Evolutionary conservation across 2,888 invertebrate genomes (phyloP), one percentile per base, ranked within the genome.

Genomic region (Arctia plantaginis): DNA sequence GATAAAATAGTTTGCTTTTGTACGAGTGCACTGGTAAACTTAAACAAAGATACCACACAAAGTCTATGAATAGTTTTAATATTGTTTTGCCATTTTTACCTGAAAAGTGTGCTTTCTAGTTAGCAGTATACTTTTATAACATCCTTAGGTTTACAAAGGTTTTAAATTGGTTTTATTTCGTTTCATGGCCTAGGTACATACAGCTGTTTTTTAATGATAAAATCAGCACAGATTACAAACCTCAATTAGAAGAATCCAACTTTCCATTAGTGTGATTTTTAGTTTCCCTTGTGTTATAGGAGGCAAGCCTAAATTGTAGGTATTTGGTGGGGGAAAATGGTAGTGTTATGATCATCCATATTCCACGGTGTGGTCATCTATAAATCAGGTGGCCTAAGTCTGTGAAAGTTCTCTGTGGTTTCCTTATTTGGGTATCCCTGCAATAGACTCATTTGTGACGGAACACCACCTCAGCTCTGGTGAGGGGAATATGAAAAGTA

Each of bases 1-100:
- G 77, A 80, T 78, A 76, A n/a, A n/a, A 71, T 72, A 67, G 41
- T 47, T 66, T 13, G 59, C 74, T 51, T 74, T 77, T 78, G 76
- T 77, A 75, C 68, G 23, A 69, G 47, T 76, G 23, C 72, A 75
- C 33, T 13, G 62, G 33, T 68, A 23, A 30, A 20, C 68, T 27
- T 51, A 27, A 67, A 71, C 2, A 23, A 59, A 59, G 51, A 47
- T 68, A 68, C n/a, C 62, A 51, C 4, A 18, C 30, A 30, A n/a
- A 62, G 30, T 62, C 27, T 62, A 62, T 30, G 30, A 6, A 30
- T 62, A 62, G 8, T 62, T 15, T 30, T 30, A 30, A 27, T 27
- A 12, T 27, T 59, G 55, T 55, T n/a, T 27, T 27, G 27, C 10
- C 15, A 27, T 30, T 30, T 62, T 6, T 62, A 30, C 0, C 18